A percentile compares a stretch with the other conserved stretches of the same genome.
phyloP scores from a whole-genome alignment of 2,797 vertebrate species.

The Melanogrammus aeglefinus region DNA sequence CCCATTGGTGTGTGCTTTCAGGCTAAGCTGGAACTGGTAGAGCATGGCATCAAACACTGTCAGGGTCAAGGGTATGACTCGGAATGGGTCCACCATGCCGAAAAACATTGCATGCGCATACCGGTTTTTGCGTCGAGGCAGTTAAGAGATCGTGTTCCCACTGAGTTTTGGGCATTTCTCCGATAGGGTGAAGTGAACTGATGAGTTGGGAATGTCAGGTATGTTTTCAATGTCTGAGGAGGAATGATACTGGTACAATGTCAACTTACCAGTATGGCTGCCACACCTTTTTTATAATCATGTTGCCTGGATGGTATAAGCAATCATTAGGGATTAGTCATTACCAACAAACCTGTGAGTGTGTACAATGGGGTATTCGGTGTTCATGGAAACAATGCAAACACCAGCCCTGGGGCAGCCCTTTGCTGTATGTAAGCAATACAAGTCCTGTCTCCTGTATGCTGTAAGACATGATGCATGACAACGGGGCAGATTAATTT shows the following conservation, averaged over 20 bases:
- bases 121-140: background rate
- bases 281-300: background rate
- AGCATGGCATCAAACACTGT: background rate
- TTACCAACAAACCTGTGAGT: background rate
- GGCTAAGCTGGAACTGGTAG: background rate
- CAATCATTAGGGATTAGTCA: background rate
- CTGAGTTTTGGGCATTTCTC: background rate
- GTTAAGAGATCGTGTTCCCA: background rate
- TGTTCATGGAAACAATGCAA: background rate
- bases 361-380: background rate
- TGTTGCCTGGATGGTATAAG: background rate
- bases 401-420: background rate
- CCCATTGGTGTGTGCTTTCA: background rate
- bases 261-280: background rate
- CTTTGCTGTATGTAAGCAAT: background rate
- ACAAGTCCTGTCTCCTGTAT: background rate
- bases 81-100: background rate
- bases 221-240: constrained; percentile 27
- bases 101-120: background rate
- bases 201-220: constrained; percentile 7
- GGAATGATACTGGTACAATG: constrained; percentile 33
- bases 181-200: background rate
- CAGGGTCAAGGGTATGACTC: background rate
- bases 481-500: background rate
- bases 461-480: background rate